Evolutionary conservation across 2,113 vertebrate species (phyloP).

Genomic region (Bubo bubo): DNA sequence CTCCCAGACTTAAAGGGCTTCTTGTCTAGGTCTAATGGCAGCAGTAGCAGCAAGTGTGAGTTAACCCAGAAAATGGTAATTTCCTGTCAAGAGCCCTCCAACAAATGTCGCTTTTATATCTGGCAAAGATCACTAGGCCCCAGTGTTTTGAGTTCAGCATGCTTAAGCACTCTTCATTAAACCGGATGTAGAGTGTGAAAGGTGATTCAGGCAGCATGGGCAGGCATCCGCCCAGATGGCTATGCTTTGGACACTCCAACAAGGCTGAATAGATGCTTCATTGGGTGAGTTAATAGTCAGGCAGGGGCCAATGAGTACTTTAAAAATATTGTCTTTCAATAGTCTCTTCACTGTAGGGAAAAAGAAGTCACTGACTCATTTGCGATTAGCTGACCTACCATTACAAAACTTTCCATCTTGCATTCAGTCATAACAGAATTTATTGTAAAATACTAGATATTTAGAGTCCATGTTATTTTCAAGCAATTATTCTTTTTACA

Average conservation of each 20-base stretch:
- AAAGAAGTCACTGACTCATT: conserved; percentile 87
- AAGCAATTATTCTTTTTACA: conserved; percentile 76
- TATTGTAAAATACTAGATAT: conserved; percentile 90
- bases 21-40: conserved; percentile 62
- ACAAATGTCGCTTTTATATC: conserved; percentile 83
- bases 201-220: conserved; percentile 82
- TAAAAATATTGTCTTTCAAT: conserved; percentile 94
- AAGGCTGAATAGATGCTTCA: conserved; percentile 83
- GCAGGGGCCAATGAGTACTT: conserved; percentile 77
- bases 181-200: conserved; percentile 87
- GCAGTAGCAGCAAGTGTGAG: conserved; percentile 67
- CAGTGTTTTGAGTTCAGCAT: conserved; percentile 77
- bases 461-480: conserved; percentile 81
- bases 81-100: conserved; percentile 86
- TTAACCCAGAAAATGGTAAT: conserved; percentile 83
- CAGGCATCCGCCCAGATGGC: conserved; percentile 81
- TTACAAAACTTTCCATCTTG: conserved; percentile 89
- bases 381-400: conserved; percentile 89
- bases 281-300: conserved; percentile 71
- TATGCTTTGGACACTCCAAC: conserved; percentile 69
- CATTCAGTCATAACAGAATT: conserved; percentile 86
- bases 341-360: conserved; percentile 88
- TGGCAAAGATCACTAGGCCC: conserved; percentile 80
- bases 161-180: conserved; percentile 75
- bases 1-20: conserved; percentile 38